Percentiles rank a stretch among this genome's conserved stretches.
Conservation (phyloP, 2,888 invertebrate genomes). For the Calameuta pallipes region DNA sequence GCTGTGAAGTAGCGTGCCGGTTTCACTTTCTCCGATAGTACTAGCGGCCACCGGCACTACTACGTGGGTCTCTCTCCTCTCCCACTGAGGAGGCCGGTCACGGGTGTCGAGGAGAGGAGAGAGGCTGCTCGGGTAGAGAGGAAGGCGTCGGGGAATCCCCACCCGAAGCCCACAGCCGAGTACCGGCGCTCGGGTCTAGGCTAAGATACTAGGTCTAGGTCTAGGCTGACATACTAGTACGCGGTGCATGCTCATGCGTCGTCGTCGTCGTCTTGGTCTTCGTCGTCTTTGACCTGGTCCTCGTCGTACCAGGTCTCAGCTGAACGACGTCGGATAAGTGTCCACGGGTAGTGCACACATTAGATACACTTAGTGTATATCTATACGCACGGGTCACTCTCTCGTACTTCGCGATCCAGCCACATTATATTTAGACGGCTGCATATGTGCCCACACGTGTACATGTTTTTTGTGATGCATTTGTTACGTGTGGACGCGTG, state of each 20-base stretch:
- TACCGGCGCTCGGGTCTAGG: constrained; percentile 49
- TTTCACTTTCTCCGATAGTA: constrained; percentile 52
- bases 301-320: too few relatives aligned
- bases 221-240: constrained; percentile 56
- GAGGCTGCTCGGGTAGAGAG: too few relatives aligned
- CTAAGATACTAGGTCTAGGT: constrained; percentile 64
- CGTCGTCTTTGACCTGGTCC: too few relatives aligned
- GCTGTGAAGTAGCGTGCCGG: too few relatives aligned
- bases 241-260: constrained; percentile 9
- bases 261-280: too few relatives aligned
- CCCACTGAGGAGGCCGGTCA: constrained; percentile 9
- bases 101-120: too few relatives aligned
- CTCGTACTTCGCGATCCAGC: too few relatives aligned
- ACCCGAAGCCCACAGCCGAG: constrained; percentile 14
- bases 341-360: constrained; percentile 4
- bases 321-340: too few relatives aligned
- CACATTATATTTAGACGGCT: constrained; percentile 47
- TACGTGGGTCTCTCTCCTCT: constrained; percentile 26
- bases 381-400: too few relatives aligned
- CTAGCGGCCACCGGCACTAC: constrained; percentile 8
- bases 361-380: constrained; percentile 11
- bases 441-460: constrained; percentile 14
- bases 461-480: too few relatives aligned
- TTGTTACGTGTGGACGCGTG: too few relatives aligned
- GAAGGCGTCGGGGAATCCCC: too few relatives aligned